These are phyloP conservation scores for Aleadryas rufinucha DNA, from an alignment of 2,113 vertebrate genomes.

Conservation along the genomic window DNA sequence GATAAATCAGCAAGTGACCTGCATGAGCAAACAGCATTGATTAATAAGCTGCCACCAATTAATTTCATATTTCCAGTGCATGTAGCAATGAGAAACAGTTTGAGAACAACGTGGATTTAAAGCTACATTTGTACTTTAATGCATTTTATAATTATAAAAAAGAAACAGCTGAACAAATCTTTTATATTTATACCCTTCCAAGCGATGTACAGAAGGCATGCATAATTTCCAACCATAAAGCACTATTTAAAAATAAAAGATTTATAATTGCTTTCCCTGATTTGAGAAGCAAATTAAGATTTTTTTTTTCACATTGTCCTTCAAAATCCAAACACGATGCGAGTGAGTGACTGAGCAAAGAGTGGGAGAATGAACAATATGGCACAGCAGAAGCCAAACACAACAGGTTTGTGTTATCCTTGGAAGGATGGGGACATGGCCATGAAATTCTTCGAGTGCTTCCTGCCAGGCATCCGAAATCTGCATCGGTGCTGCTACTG, in stretches of 20 bases:
- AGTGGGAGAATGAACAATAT: background rate
- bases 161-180: constrained; percentile 17
- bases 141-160: constrained; percentile 33
- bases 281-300: constrained; percentile 22
- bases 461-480: background rate
- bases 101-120: constrained; percentile 34
- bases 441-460: background rate
- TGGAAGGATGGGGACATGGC: background rate
- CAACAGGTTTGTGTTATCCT: background rate
- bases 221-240: constrained; percentile 48
- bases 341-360: background rate
- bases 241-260: constrained; percentile 46
- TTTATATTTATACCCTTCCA: constrained; percentile 32
- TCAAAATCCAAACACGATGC: background rate
- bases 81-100: constrained; percentile 3
- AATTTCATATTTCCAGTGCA: background rate
- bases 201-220: constrained; percentile 6
- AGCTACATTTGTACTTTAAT: constrained; percentile 41
- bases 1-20: constrained; percentile 54
- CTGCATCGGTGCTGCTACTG: background rate
- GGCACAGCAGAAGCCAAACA: background rate
- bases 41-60: constrained; percentile 49
- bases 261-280: constrained; percentile 31
- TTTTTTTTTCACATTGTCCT: background rate
- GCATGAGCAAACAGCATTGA: constrained; percentile 50